Evolutionary conservation across 2,888 invertebrate species (phyloP), one percentile per base, ranked within the genome.

Genomic region (Amphipyra berbera): DNA sequence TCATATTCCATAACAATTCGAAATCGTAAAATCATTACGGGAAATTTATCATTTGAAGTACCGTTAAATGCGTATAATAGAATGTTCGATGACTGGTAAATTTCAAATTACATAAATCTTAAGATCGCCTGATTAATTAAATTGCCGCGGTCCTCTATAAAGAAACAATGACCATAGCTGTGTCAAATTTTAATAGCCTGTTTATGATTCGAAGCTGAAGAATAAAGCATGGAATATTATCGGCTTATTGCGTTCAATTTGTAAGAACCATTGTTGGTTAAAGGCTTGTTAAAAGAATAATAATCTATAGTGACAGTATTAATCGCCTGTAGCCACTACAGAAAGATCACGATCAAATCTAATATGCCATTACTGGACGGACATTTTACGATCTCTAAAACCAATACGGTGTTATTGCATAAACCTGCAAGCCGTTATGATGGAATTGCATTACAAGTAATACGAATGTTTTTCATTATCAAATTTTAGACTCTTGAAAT

Each of bases 61-160:
- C 70, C 76, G 56, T 70, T 69, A 75, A 63, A 57, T 50, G 38
- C 21, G 52, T 53, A 68, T 46, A 41, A 69, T 57, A 64, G 71
- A 70, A 64, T 57, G 59, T 64, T 45, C 21, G 41, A 70, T 75
- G 64, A 73, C 57, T 73, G 54, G 50, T 55, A 58, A 53, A 73
- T 75, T 64, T 70, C 30, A 55, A 55, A 70, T 72, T 50, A 69
- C 47, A 48, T 33, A 54, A 47, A 57, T 54, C 35, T 56, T 60
- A 46, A 53, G 53, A 60, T 69, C 33, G 48, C 12, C 53, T 56
- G 58, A 62, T 62, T 68, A 68, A 74, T 74, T 62, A 60, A 60
- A 73, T 63, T 54, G 54, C 55, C 42, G 50, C 47, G 46, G 46
- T 57, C n/a, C 50, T 7, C 45, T 40, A 55, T 38, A 69, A 67